Percentiles rank a stretch among this genome's conserved stretches.
phyloP scores from a whole-genome alignment of 1,140 invertebrate species.

The Papilio dardanus region DNA sequence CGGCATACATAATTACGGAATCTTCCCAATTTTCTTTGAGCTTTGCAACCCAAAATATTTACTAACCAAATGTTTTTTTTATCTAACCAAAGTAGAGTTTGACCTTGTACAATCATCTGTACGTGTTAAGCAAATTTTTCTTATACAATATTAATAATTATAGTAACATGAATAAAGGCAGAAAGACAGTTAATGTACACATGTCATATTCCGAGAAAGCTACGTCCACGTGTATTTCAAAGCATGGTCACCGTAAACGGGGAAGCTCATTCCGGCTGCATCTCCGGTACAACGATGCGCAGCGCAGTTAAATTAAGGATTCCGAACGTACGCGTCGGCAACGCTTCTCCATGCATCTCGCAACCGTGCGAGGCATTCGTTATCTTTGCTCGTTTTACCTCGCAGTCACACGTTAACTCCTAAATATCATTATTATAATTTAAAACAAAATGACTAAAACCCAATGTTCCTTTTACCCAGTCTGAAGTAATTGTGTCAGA shows the following conservation, averaged over 20 bases:
- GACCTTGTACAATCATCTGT: no score
- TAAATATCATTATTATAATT: not conserved
- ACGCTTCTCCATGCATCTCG: conserved; percentile 1
- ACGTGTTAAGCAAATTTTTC: no score
- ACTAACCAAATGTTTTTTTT: not conserved
- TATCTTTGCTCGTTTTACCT: not conserved
- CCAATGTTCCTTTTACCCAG: no score
- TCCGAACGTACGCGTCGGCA: conserved; percentile 49
- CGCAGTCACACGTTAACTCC: not conserved
- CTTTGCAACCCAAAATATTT: not conserved
- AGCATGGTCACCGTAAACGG: not conserved
- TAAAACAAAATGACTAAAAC: conserved; percentile 11
- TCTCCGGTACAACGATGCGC: conserved; percentile 63
- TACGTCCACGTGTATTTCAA: not conserved
- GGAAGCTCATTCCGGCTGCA: conserved; percentile 74
- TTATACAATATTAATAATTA: no score
- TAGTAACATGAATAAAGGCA: not conserved
- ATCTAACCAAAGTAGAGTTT: no score
- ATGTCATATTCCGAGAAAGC: not conserved
- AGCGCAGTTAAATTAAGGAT: conserved; percentile 71
- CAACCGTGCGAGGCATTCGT: conserved; percentile 10
- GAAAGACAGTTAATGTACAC: no score
- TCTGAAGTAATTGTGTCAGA: not conserved
- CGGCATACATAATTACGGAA: not conserved
- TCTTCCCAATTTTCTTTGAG: not conserved